Evolutionary conservation across 1,140 invertebrate genomes (phyloP), one percentile per base, ranked within the genome.

Genomic region (Drosophila pandora): DNA sequence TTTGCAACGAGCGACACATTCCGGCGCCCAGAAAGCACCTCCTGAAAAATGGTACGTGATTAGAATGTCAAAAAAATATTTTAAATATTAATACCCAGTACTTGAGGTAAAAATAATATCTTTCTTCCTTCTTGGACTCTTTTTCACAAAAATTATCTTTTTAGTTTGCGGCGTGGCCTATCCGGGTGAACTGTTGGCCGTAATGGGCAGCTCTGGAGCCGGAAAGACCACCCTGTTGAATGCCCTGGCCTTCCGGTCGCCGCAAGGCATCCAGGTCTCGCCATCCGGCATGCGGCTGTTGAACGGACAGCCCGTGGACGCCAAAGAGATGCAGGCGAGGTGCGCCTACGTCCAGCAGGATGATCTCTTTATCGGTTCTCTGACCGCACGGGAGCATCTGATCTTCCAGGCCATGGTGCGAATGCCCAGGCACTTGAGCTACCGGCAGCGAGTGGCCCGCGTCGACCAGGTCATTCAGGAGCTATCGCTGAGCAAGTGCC

Each of bases 171-270:
- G 98, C 8, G 94, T 96, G 2, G 97, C 97, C 0, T 95, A 96
- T 91, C 96, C 97, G 4, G 98, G 97, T 3, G 97, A 98, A 90
- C 92, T 99, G 22, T 90, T 99, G 56, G 97, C 97, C 2, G 95
- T 99, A 22, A 96, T 99, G 96, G 98, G 98, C 3, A 96, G 97
- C 3, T 98, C 97, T 23, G 98, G 98, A 1, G 97, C 98, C 1
- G 98, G 98, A 4, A 99, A 99, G 93, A 98, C 98, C 0, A 99
- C 98, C 0, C 94, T 99, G 0, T 92, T 99, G 39, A 99, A 99
- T 91, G 94, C 97, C 0, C 88, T 99, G 30, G 98, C 97, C 1
- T 96, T 96, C 90, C 94, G 97, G 3, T 95, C 95, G 0, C 91
- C 93, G 4, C 92, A 93, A 5, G 95, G 95, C 12, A 92, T 98